These are phyloP conservation scores for Cyprinus carpio DNA, from an alignment of 2,113 vertebrate species.

Conservation along the genomic window DNA sequence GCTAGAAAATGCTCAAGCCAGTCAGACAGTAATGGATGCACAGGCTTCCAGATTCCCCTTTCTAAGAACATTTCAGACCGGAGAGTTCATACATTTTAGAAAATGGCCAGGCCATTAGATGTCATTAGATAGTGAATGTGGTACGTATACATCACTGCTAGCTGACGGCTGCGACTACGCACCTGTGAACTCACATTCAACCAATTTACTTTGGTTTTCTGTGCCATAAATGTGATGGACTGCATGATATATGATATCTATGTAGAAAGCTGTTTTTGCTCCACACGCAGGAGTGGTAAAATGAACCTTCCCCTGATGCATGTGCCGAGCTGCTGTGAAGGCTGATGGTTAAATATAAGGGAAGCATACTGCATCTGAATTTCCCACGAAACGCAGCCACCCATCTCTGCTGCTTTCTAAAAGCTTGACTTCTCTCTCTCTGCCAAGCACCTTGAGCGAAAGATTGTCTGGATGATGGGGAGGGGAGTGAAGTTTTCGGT, in stretches of 20 bases:
- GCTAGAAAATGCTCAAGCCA: background rate
- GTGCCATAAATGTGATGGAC: background rate
- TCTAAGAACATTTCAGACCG: constrained; percentile 6
- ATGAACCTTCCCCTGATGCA: background rate
- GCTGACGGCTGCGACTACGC: background rate
- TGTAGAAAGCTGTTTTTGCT: background rate
- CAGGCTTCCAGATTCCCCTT: background rate
- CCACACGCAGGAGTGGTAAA: background rate
- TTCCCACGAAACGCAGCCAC: background rate
- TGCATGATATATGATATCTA: background rate
- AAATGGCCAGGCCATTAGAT: constrained; percentile 10
- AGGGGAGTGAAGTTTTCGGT: constrained; percentile 30
- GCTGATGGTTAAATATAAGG: background rate
- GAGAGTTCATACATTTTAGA: background rate
- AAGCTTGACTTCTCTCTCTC: background rate
- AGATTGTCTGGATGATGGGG: background rate
- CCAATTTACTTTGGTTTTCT: background rate
- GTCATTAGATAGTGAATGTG: background rate
- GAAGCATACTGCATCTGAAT: background rate
- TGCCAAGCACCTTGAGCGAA: constrained; percentile 16
- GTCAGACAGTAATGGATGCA: constrained; percentile 24
- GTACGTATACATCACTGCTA: background rate
- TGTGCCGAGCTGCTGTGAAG: background rate
- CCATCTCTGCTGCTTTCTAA: background rate
- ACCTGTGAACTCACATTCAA: background rate